Evolutionary conservation across 35 echinoderm and acorn worm genomes (phyloP).

Genomic region (Lytechinus pictus): DNA sequence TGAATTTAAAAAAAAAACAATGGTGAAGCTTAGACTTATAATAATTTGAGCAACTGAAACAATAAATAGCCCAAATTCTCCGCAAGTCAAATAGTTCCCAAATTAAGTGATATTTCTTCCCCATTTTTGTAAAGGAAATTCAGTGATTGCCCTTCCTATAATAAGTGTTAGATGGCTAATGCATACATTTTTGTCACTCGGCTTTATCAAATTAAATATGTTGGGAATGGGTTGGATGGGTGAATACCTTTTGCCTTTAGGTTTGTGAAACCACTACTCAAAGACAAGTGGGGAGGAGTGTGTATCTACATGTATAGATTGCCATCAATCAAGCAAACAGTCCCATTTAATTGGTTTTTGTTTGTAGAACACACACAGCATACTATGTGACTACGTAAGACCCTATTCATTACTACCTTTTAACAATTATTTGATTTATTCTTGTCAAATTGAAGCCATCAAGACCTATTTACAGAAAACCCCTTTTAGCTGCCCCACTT

Average conservation of each 20-base stretch:
- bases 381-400: not conserved
- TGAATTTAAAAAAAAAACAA: not conserved
- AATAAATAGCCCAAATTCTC: too few species aligned
- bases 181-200: too few species aligned
- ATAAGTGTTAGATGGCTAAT: too few species aligned
- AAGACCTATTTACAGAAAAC: not conserved
- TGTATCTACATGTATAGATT: not conserved
- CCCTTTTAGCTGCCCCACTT: not conserved
- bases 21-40: not conserved
- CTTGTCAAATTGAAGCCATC: not conserved
- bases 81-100: too few species aligned
- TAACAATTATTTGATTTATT: not conserved
- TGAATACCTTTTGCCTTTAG: too few species aligned
- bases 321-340: not conserved
- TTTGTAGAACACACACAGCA: not conserved
- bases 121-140: too few species aligned
- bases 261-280: too few species aligned
- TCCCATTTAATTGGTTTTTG: not conserved
- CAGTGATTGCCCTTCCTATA: too few species aligned
- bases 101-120: too few species aligned
- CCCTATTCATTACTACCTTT: not conserved
- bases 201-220: too few species aligned
- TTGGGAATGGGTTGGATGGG: too few species aligned
- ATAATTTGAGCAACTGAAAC: too few species aligned
- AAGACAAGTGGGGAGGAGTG: not conserved